A percentile compares a stretch with the other conserved stretches of the same genome.
These are phyloP conservation scores for Erynnis tages DNA, from an alignment of 2,888 invertebrate species.

Conservation along the genomic window DNA sequence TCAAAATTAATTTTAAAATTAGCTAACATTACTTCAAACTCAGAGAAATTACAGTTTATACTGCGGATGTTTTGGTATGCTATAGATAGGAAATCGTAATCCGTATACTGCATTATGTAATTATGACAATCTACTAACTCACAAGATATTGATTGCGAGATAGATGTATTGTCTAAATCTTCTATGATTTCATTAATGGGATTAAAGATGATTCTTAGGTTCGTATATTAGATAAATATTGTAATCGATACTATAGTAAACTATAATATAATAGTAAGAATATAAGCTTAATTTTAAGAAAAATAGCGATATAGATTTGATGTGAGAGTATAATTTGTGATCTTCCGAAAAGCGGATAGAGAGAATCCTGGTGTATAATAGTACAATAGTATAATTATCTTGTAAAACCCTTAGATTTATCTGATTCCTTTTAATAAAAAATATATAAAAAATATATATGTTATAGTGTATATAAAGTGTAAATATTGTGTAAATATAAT, in stretches of 20 bases:
- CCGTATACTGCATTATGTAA: not conserved
- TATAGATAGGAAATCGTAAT: not conserved
- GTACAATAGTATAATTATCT: too few relatives aligned
- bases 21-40: not conserved
- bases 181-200: not conserved
- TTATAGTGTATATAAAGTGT: too few relatives aligned
- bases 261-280: too few relatives aligned
- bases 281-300: too few relatives aligned
- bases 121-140: not conserved
- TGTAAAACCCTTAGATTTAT: too few relatives aligned
- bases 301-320: too few relatives aligned
- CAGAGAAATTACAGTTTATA: not conserved
- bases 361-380: too few relatives aligned
- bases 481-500: not conserved
- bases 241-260: not conserved
- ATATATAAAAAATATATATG: too few relatives aligned
- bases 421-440: too few relatives aligned
- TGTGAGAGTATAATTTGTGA: too few relatives aligned
- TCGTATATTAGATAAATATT: not conserved
- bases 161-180: not conserved
- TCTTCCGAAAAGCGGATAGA: too few relatives aligned
- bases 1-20: not conserved
- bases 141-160: not conserved
- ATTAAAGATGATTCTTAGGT: not conserved
- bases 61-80: not conserved